These are phyloP conservation scores for Lethocerus indicus DNA, from an alignment of 1,140 invertebrate genomes.

Conservation along the genomic window DNA sequence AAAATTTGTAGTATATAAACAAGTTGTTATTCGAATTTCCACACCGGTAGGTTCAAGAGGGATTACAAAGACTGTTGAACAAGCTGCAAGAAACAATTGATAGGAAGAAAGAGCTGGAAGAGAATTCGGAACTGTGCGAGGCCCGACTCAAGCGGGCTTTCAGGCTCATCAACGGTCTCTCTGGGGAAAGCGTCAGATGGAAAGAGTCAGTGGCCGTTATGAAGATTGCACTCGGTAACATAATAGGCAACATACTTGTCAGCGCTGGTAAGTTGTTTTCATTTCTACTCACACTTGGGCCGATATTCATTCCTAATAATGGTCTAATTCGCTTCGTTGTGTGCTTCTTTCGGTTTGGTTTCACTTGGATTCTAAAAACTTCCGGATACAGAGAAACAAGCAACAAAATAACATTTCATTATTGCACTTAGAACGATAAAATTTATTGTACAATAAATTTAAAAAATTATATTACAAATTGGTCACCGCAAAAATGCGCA, in stretches of 20 bases:
- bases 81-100: constrained; percentile 41
- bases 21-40: no score
- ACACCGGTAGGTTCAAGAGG: constrained; percentile 33
- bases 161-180: constrained; percentile 39
- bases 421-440: neutral
- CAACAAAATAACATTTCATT: no score
- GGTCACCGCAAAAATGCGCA: no score
- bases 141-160: constrained; percentile 60
- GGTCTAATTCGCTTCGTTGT: no score
- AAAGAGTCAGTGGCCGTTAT: constrained; percentile 41
- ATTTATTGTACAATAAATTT: no score
- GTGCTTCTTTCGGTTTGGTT: no score
- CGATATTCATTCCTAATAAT: no score
- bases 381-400: no score
- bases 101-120: constrained; percentile 46
- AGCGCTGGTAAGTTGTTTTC: constrained; percentile 25
- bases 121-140: constrained; percentile 55
- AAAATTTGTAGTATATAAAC: no score
- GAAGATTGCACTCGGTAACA: constrained; percentile 39
- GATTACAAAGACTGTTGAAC: constrained; percentile 42
- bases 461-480: no score
- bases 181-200: constrained; percentile 42
- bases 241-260: constrained; percentile 39
- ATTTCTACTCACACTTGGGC: no score
- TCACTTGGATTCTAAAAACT: no score